Conservation (phyloP, 2,113 vertebrate species). For the Rallus limicola region DNA sequence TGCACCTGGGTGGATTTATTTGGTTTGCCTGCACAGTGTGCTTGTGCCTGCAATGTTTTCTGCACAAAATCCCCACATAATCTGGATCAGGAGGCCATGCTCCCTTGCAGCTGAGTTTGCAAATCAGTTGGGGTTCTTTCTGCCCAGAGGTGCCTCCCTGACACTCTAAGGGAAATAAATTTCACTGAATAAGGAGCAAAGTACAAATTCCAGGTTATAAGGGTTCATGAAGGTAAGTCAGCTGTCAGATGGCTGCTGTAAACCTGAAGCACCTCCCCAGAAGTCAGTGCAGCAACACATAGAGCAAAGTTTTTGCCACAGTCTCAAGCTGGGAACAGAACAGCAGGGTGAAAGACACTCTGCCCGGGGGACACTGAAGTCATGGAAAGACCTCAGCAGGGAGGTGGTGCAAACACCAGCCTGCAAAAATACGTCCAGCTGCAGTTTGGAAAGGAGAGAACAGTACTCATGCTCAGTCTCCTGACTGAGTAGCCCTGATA, state of each 20-base stretch:
- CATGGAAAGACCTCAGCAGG: not conserved
- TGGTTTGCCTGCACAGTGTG: not conserved
- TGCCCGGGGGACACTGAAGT: not conserved
- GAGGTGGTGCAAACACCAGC: not conserved
- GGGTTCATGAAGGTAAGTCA: not conserved
- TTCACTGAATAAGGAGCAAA: slow-evolving; percentile 31
- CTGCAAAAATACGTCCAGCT: not conserved
- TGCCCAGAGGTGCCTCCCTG: not conserved
- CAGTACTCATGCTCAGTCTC: no score
- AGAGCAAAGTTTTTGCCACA: not conserved
- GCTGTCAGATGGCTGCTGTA: not conserved
- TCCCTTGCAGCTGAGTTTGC: not conserved
- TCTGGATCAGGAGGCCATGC: not conserved
- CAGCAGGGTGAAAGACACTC: not conserved
- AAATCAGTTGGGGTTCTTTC: not conserved
- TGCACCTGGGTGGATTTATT: not conserved
- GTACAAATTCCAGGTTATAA: slow-evolving; percentile 46
- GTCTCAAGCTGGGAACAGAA: not conserved
- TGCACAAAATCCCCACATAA: not conserved
- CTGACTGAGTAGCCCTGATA: not conserved
- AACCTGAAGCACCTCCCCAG: not conserved
- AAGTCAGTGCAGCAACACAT: not conserved
- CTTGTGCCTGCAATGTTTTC: not conserved
- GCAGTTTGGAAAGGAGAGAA: not conserved
- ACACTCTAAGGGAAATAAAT: not conserved